Evolutionary conservation across 2,113 vertebrate species (phyloP).

Genomic region (Salvelinus namaycush): DNA sequence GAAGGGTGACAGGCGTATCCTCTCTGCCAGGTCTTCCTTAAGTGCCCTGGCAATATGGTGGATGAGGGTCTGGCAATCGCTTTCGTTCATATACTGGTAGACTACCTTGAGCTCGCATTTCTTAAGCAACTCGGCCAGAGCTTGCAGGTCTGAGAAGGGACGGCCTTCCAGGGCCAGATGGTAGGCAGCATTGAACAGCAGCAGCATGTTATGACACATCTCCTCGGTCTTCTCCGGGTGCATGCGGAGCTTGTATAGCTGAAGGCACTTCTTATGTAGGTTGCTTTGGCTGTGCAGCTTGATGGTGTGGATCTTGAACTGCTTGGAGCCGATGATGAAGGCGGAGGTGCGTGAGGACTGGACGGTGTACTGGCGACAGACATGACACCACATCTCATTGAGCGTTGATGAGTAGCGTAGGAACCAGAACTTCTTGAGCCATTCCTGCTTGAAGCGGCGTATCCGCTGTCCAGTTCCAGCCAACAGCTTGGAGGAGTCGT

Average conservation of each 20-base stretch:
- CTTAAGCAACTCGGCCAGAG: slow-evolving; percentile 90
- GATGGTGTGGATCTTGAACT: slow-evolving; percentile 98
- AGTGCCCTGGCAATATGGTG: slow-evolving; percentile 89
- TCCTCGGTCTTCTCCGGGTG: slow-evolving; percentile 97
- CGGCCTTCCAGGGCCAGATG: slow-evolving; percentile 90
- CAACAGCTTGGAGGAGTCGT: slow-evolving; percentile 86
- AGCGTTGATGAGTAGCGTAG: slow-evolving; percentile 91
- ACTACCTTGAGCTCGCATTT: slow-evolving; percentile 95
- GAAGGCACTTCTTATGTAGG: slow-evolving; percentile 97
- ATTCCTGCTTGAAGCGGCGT: slow-evolving; percentile 95
- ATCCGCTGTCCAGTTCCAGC: slow-evolving; percentile 81
- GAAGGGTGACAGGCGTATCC: slow-evolving; percentile 89
- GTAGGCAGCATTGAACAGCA: slow-evolving; percentile 93
- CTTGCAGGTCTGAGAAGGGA: slow-evolving; percentile 89
- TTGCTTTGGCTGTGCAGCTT: slow-evolving; percentile 98
- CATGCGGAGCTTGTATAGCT: slow-evolving; percentile 96
- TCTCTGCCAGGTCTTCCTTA: slow-evolving; percentile 90
- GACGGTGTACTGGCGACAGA: slow-evolving; percentile 95
- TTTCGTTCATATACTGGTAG: slow-evolving; percentile 97
- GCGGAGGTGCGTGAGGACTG: slow-evolving; percentile 95
- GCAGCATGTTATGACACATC: slow-evolving; percentile 94
- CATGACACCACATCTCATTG: slow-evolving; percentile 99
- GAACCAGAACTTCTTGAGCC: slow-evolving; percentile 99
- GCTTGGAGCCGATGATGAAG: slow-evolving; percentile 95
- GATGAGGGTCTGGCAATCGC: slow-evolving; percentile 91